A percentile compares a stretch with the other conserved stretches of the same genome.
These are phyloP conservation scores for Heterodera schachtii DNA, from an alignment of 1,140 invertebrate genomes.

Conservation along the genomic window DNA sequence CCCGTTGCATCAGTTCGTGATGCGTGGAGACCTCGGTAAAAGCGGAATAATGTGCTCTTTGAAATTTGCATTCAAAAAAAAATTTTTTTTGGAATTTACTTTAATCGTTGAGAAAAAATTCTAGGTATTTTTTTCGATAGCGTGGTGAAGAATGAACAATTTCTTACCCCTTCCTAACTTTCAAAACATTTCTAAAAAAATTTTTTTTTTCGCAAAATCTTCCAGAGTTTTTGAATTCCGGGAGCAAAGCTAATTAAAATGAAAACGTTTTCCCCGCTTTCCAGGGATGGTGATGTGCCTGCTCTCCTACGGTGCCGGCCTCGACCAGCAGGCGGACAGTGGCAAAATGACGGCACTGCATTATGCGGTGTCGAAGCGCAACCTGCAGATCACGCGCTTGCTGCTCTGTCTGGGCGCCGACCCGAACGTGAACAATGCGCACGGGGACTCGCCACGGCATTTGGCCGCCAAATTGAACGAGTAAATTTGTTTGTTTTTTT, in stretches of 20 bases:
- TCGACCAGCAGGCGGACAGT: conserved; percentile 48
- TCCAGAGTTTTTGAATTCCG: too few relatives aligned
- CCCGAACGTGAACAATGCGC: conserved; percentile 76
- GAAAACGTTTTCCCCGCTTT: conserved; percentile 14
- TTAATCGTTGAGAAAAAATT: too few relatives aligned
- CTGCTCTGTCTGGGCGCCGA: conserved; percentile 88
- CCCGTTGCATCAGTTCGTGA: conserved; percentile 56
- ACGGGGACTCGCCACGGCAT: conserved; percentile 74
- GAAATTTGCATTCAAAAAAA: too few relatives aligned
- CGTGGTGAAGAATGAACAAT: too few relatives aligned
- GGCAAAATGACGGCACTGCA: conserved; percentile 57
- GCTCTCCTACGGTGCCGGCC: conserved; percentile 51
- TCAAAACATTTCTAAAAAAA: too few relatives aligned
- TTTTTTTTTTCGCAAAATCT: too few relatives aligned
- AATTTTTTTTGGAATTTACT: too few relatives aligned
- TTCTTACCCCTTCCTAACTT: too few relatives aligned
- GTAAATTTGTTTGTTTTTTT: not conserved
- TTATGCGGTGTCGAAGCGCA: conserved; percentile 55
- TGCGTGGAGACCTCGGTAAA: conserved; percentile 50
- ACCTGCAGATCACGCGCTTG: conserved; percentile 69
- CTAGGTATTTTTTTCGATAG: too few relatives aligned
- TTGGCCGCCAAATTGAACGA: conserved; percentile 20
- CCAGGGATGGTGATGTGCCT: conserved; percentile 57
- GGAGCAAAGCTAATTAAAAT: too few relatives aligned
- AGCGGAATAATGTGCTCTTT: too few relatives aligned